phyloP scores from a whole-genome alignment of 2,797 vertebrate genomes.

The Odontamblyopus lacepedii region DNA sequence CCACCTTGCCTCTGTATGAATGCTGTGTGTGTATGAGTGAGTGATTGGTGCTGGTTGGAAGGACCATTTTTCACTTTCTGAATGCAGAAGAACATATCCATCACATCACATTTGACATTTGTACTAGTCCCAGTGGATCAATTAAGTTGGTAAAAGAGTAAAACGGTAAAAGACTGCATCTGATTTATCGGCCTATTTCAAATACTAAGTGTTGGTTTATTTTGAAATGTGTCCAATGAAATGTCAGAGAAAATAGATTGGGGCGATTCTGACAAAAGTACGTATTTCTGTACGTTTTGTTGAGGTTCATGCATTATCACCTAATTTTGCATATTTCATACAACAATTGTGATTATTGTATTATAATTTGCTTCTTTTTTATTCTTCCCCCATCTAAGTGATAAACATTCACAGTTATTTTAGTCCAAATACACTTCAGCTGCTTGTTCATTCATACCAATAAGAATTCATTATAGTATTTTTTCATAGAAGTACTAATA shows the following conservation, averaged over 20 bases:
- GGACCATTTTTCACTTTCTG: not conserved
- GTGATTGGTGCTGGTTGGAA: not conserved
- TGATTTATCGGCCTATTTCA: not conserved
- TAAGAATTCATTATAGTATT: too few relatives aligned
- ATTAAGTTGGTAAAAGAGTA: not conserved
- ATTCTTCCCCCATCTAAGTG: too few relatives aligned
- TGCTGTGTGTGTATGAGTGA: not conserved
- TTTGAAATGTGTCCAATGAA: not conserved
- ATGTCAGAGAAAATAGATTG: not conserved
- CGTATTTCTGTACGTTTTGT: too few relatives aligned
- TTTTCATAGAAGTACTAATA: too few relatives aligned
- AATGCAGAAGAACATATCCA: conserved; percentile 2
- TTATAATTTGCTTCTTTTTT: too few relatives aligned
- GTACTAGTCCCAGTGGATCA: not conserved
- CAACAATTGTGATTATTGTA: not conserved
- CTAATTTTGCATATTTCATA: not conserved
- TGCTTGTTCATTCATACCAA: not conserved
- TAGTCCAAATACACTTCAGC: not conserved
- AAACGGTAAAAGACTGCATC: not conserved
- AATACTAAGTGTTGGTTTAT: not conserved
- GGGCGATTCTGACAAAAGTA: too few relatives aligned
- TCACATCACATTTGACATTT: not conserved
- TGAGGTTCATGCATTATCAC: not conserved
- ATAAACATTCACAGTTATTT: not conserved
- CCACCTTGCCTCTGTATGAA: not conserved